A percentile compares a stretch with the other conserved stretches of the same genome.
These are phyloP conservation scores for Esperia sulphurella DNA, from an alignment of 2,888 invertebrate genomes.

Conservation along the genomic window DNA sequence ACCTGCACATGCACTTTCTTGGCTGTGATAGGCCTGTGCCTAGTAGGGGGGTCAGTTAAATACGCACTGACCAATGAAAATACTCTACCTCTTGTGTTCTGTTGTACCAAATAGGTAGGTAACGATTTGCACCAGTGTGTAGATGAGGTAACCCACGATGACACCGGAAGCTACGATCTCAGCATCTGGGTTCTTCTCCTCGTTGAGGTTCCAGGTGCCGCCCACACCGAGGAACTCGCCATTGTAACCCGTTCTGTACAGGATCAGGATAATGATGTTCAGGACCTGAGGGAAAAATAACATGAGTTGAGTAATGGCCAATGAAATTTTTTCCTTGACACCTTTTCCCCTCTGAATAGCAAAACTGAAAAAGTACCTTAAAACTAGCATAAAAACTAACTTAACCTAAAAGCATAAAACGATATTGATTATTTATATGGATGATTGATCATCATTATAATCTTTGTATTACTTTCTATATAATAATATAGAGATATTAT, in stretches of 20 bases:
- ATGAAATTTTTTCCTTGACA: too few species aligned
- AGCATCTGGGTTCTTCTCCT: conserved; percentile 91
- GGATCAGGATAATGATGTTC: conserved; percentile 87
- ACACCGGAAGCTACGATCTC: conserved; percentile 94
- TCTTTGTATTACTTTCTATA: too few species aligned
- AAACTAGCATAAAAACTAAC: too few species aligned
- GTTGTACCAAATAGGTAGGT: conserved; percentile 88
- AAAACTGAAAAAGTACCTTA: too few species aligned
- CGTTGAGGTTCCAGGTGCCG: conserved; percentile 93
- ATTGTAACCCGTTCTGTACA: conserved; percentile 90
- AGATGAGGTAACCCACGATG: conserved; percentile 91
- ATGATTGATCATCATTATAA: too few species aligned
- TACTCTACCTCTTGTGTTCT: conserved; percentile 84
- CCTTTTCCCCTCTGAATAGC: too few species aligned
- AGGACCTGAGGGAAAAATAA: conserved; percentile 79
- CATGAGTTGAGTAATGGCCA: too few species aligned
- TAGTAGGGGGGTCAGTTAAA: neutral
- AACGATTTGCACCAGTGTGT: conserved; percentile 87
- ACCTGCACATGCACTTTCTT: too few species aligned
- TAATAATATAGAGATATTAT: too few species aligned
- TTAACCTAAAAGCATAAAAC: too few species aligned
- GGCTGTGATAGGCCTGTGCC: neutral
- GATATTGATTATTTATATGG: too few species aligned
- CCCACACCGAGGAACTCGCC: conserved; percentile 93
- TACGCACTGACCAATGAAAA: neutral